These are phyloP conservation scores for Yponomeuta plumbellus DNA, from an alignment of 2,888 invertebrate genomes.

Conservation along the genomic window DNA sequence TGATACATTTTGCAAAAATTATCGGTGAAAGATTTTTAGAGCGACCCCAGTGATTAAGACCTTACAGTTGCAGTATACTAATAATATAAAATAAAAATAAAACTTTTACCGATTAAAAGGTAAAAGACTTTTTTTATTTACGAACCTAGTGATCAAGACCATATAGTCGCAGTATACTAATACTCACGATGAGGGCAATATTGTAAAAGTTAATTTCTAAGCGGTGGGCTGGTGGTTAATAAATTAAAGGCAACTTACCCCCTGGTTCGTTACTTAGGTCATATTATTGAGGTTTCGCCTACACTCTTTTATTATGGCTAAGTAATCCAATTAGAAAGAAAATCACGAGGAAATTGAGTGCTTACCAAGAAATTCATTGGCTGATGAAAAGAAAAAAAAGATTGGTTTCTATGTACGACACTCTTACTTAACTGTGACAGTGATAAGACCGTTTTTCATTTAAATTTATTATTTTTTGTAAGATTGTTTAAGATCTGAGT, in stretches of 20 bases:
- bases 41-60: slow-evolving; percentile 33
- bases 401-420: not conserved
- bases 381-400: not conserved
- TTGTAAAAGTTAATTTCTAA: slow-evolving; percentile 69
- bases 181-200: slow-evolving; percentile 62
- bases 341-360: slow-evolving; percentile 6
- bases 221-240: slow-evolving; percentile 64
- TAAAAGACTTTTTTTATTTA: not conserved
- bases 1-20: no score
- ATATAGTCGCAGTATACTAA: slow-evolving; percentile 33
- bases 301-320: slow-evolving; percentile 11
- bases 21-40: not conserved
- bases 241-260: slow-evolving; percentile 56
- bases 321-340: slow-evolving; percentile 11
- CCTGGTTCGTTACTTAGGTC: slow-evolving; percentile 50
- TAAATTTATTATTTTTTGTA: no score
- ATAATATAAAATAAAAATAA: no score
- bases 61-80: slow-evolving; percentile 30
- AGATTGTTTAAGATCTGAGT: no score
- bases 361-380: not conserved
- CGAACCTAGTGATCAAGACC: slow-evolving; percentile 33
- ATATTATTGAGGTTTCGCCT: slow-evolving; percentile 30
- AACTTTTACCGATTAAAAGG: no score
- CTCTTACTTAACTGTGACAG: not conserved
- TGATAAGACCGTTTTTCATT: no score